Base-by-base conservation (phyloP, 2,888 invertebrate genomes). In the Apotomis turbidana region DNA sequence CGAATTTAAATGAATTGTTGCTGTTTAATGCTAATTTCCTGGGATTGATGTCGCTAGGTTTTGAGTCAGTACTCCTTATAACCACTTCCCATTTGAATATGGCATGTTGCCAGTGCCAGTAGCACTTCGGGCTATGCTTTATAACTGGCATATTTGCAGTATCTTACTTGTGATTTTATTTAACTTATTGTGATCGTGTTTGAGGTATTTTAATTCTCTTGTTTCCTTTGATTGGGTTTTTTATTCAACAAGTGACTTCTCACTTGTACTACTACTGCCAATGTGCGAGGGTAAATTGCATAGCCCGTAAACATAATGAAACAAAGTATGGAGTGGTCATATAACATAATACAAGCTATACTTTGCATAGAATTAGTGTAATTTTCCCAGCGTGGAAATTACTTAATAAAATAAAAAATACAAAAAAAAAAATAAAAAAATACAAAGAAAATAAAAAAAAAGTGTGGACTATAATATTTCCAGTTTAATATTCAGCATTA, bases 361-460 rank as follows among this genome's bases (percentile, higher is more conserved):
- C 97, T 97, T 97, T 97, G 97, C 97, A 97, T 97, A 96, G 96
- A 96, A 96, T 96, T 96, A 96, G 96, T 96, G 96, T 95, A 96
- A 95, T 96, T 96, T 96, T 96, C 96, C 96, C 94, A 95, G 94
- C 94, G 94, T 94, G 94, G 92, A 94, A 94, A 93, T 93, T 92
- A 93, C 93, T 93, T 84, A 85, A 86, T 85, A 85, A 81, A 84
- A 83, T 41, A 84, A 80, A 76, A 78, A 82, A 85, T 81, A 84
- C 82, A 85, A 84, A 81, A 81, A 80, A n/a, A 85, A 82, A 83
- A 82, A 83, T 81, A 82, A 80, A 79, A 81, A 80, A 80, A 78
- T 78, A 80, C 79, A 72, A 74, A 82, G 81, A 85, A 86, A 83
- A 80, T 76, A 67, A 76, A 82, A 90, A 91, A 91, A 88, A 90